Conservation (phyloP, 2,113 vertebrate genomes). For the Caloenas nicobarica region DNA sequence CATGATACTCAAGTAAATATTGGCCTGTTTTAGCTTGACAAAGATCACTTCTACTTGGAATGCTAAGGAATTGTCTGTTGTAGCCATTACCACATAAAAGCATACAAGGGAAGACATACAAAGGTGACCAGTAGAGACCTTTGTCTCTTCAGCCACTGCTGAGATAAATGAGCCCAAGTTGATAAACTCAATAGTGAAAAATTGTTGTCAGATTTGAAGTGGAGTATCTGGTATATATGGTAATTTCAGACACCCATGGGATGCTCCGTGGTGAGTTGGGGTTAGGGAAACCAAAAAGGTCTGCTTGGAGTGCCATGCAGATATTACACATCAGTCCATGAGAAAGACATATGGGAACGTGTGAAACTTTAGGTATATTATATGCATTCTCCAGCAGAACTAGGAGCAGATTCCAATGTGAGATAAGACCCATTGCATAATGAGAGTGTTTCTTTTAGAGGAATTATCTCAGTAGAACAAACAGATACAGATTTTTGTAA, state of each 20-base stretch:
- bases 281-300: background rate
- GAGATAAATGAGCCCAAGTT: background rate
- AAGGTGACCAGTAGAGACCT: background rate
- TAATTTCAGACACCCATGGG: background rate
- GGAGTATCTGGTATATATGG: background rate
- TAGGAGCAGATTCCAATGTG: background rate
- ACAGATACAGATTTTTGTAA: background rate
- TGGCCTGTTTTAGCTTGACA: background rate
- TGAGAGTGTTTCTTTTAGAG: background rate
- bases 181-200: background rate
- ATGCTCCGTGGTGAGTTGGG: background rate
- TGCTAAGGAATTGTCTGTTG: background rate
- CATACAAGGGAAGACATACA: background rate
- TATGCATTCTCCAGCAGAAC: background rate
- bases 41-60: background rate
- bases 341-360: background rate
- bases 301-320: background rate
- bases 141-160: background rate
- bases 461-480: background rate
- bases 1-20: background rate
- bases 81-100: background rate
- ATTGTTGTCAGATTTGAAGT: background rate
- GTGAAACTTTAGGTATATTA: background rate
- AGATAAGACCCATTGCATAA: background rate
- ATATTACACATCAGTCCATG: rapidly evolving